Evolutionary conservation across 2,888 invertebrate species (phyloP).

Genomic region (Onthophagus sagittarius): DNA sequence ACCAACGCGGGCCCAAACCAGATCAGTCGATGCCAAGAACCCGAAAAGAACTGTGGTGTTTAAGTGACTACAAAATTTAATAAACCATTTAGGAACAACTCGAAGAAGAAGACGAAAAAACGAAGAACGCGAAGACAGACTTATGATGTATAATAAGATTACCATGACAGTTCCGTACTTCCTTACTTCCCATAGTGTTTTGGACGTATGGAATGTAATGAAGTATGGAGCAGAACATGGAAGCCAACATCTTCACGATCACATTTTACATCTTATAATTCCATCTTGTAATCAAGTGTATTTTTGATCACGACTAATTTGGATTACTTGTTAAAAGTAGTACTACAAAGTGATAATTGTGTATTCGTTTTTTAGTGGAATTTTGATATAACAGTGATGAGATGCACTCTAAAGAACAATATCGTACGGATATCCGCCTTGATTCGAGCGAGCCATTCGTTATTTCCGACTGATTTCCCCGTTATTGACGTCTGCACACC

Average conservation of each 20-base stretch:
- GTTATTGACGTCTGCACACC: background rate
- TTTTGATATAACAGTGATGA: background rate
- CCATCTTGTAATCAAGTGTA: background rate
- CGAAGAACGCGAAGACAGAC: conserved; percentile 25
- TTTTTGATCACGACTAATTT: background rate
- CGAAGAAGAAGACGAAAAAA: background rate
- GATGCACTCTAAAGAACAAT: background rate
- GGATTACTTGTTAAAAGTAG: background rate
- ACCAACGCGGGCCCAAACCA: conserved; percentile 39
- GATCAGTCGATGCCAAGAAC: conserved; percentile 14
- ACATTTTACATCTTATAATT: too few relatives aligned
- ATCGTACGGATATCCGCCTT: background rate
- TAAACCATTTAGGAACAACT: background rate
- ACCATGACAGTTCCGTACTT: conserved; percentile 77
- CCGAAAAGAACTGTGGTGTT: conserved; percentile 7
- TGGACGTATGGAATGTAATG: conserved; percentile 95
- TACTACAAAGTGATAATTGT: background rate
- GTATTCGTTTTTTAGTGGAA: background rate
- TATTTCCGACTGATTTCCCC: background rate
- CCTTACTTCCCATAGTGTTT: conserved; percentile 91
- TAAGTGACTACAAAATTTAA: conserved; percentile 4
- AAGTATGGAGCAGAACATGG: conserved; percentile 76
- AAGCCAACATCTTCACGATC: conserved; percentile 28
- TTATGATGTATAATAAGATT: background rate
- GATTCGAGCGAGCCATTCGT: background rate